Conservation (phyloP, 1,140 invertebrate genomes). For the Mycetomoellerius zeteki region DNA sequence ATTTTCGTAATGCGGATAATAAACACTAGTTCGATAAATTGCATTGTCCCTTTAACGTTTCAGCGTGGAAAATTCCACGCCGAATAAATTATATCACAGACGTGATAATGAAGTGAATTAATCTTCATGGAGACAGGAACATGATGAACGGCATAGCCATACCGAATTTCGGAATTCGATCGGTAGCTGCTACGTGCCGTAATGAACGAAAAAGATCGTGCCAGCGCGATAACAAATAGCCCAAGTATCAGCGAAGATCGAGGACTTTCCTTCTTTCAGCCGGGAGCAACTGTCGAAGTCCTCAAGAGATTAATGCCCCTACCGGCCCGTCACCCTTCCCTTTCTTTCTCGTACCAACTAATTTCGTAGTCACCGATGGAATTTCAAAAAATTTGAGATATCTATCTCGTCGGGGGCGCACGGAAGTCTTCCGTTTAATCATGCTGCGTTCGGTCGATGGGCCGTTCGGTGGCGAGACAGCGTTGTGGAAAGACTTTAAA, state of each 20-base stretch:
- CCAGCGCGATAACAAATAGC: slow-evolving; percentile 64
- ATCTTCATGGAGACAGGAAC: slow-evolving; percentile 46
- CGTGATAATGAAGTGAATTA: slow-evolving; percentile 61
- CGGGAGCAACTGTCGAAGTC: slow-evolving; percentile 74
- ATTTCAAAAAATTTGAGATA: slow-evolving; percentile 68
- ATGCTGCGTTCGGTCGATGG: slow-evolving; percentile 49
- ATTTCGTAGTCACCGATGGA: slow-evolving; percentile 69
- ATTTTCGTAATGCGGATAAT: slow-evolving; percentile 13
- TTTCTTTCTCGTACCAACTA: slow-evolving; percentile 56
- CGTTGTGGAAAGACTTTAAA: slow-evolving; percentile 58
- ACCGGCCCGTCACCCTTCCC: background rate
- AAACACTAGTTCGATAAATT: slow-evolving; percentile 18
- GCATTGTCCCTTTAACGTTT: background rate
- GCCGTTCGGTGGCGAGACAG: slow-evolving; percentile 56
- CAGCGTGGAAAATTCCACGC: background rate
- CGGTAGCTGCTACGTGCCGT: slow-evolving; percentile 55
- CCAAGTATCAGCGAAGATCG: slow-evolving; percentile 72
- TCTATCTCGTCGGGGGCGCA: slow-evolving; percentile 48
- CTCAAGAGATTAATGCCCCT: slow-evolving; percentile 70
- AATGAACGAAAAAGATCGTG: slow-evolving; percentile 72
- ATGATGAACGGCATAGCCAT: slow-evolving; percentile 49
- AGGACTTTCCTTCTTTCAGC: slow-evolving; percentile 65
- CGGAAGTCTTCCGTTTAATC: slow-evolving; percentile 62
- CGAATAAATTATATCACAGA: slow-evolving; percentile 41
- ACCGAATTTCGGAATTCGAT: slow-evolving; percentile 59